Percentiles rank a stretch among this genome's conserved stretches.
phyloP scores from a whole-genome alignment of 2,113 vertebrate species.

The Emydura subglobosa region DNA sequence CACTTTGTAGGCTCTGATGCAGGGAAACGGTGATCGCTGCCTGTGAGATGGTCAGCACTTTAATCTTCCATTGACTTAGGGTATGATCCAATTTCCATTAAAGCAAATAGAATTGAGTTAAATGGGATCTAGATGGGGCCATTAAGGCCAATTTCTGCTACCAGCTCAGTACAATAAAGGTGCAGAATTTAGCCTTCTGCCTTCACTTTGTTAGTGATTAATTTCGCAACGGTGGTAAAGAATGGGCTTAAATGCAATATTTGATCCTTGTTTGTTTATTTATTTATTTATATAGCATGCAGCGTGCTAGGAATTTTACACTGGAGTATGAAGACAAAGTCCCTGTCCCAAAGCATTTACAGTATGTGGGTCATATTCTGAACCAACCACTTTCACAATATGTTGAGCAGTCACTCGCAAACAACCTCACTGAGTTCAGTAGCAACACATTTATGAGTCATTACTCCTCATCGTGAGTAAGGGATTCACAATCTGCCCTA shows the following conservation, averaged over 20 bases:
- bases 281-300: background rate
- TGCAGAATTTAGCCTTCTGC: background rate
- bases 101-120: background rate
- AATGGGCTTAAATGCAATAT: background rate
- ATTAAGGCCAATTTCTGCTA: background rate
- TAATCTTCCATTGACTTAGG: rapidly evolving
- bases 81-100: background rate
- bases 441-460: background rate
- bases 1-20: background rate
- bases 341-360: background rate
- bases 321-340: background rate
- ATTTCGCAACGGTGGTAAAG: background rate
- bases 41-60: rapidly evolving
- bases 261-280: background rate
- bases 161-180: rapidly evolving
- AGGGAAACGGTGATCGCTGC: rapidly evolving
- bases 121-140: background rate
- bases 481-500: background rate
- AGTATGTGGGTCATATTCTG: rapidly evolving
- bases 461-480: background rate
- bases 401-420: rapidly evolving
- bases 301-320: background rate
- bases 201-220: background rate
- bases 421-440: rapidly evolving
- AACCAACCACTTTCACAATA: background rate